Base-by-base conservation (phyloP, 2,113 vertebrate species). In the Leucopsar rothschildi region DNA sequence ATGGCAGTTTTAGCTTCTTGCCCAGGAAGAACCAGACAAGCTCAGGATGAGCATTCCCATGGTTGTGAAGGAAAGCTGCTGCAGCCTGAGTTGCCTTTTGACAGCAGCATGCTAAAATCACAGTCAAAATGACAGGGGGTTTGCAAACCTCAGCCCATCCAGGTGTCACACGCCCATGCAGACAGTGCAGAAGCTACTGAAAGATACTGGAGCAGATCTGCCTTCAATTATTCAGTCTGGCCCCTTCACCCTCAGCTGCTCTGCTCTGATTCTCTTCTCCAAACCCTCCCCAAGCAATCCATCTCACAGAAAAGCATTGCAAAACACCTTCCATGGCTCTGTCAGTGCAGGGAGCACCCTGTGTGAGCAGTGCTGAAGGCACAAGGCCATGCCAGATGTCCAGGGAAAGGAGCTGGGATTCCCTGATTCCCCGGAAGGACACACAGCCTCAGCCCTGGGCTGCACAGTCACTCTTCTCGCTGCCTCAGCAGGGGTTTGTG, bases 21-120 rank as follows among this genome's bases (percentile, higher is more conserved):
- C 29, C 53, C 77, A 77, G 59, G 70, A 84, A 60, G 13, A 81
- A 9, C 29, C 68, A 72, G 53, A 56, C 6, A 88, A 81, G 10
- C 25, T 72, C 39, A 59, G 45, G 35, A 49, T 0, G 0, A 65
- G 50, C n/a, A 78, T 33, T 56, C 28, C 53, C 29, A 4, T 40
- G 5, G 0, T 6, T 70, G 21, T 42, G 33, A 69, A 57, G 50
- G 35, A 82, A 90, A 83, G 9, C 31, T 47, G 3, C 71, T n/a
- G 24, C 2, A 2, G 33, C 18, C 10, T 45, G 27, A 60, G 20
- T n/a, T n/a, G n/a, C 45, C 33, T 82, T 72, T 31, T 22, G 76
- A 88, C 73, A 84, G 29, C 42, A 25, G 22, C 25, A 29, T 25
- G 28, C 47, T 75, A 42, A 89, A 65, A 77, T 14, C 52, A 53